phyloP scores from a whole-genome alignment of 2,888 invertebrate species.

The Drosophila diplacantha region DNA sequence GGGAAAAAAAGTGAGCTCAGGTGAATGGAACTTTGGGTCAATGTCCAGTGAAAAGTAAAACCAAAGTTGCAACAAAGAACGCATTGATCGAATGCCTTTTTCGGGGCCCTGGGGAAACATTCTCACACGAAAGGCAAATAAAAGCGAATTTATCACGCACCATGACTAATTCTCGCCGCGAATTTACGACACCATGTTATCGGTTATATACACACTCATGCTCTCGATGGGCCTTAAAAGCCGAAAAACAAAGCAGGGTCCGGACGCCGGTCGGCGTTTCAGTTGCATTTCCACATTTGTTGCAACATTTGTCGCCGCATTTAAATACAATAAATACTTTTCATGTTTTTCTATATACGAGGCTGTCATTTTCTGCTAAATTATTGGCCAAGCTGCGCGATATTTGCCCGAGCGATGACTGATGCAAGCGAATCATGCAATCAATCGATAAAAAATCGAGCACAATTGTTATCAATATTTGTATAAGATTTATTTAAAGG shows the following conservation, averaged over 20 bases:
- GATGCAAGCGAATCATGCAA: slow-evolving; percentile 32
- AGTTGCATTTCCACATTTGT: slow-evolving; percentile 27
- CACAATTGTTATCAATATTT: slow-evolving; percentile 9
- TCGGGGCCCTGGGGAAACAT: slow-evolving; percentile 44
- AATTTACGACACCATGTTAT: slow-evolving; percentile 61
- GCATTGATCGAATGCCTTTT: slow-evolving; percentile 44
- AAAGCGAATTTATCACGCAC: slow-evolving; percentile 70
- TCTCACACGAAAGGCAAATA: slow-evolving; percentile 71
- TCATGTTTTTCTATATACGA: slow-evolving; percentile 43
- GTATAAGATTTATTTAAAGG: neutral
- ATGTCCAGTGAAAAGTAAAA: slow-evolving; percentile 58
- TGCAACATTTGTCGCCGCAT: slow-evolving; percentile 40
- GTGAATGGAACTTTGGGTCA: slow-evolving; percentile 48
- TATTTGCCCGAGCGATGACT: slow-evolving; percentile 44
- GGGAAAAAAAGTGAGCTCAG: neutral
- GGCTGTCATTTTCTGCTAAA: slow-evolving; percentile 49
- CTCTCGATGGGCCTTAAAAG: slow-evolving; percentile 4
- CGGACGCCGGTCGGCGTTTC: slow-evolving; percentile 1
- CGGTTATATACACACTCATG: slow-evolving; percentile 38
- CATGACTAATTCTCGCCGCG: slow-evolving; percentile 61
- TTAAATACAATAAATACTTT: slow-evolving; percentile 68
- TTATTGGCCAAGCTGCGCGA: slow-evolving; percentile 54
- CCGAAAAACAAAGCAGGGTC: slow-evolving; percentile 26
- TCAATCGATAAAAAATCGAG: slow-evolving; percentile 15
- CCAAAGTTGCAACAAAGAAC: slow-evolving; percentile 57